phyloP scores from a whole-genome alignment of 2,797 vertebrate genomes.

The Lycodopsis pacificus region DNA sequence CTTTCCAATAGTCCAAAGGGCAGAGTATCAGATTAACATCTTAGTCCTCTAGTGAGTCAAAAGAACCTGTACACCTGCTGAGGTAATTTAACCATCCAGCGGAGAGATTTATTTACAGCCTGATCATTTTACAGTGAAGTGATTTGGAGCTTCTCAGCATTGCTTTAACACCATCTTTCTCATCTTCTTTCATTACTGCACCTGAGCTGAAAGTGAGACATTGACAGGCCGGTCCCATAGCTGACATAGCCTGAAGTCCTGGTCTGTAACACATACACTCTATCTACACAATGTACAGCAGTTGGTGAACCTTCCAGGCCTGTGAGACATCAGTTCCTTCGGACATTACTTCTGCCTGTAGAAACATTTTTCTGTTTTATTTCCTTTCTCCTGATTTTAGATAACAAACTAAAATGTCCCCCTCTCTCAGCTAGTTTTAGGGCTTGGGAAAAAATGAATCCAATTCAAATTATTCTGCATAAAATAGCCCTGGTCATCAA shows the following conservation, averaged over 20 bases:
- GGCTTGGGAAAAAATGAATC: background rate
- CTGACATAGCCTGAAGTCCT: slow-evolving; percentile 39
- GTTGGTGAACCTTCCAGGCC: background rate
- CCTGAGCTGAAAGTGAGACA: slow-evolving; percentile 52
- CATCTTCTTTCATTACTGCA: slow-evolving; percentile 16
- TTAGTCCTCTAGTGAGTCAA: slow-evolving; percentile 14
- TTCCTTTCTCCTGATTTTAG: background rate
- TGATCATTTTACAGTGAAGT: slow-evolving; percentile 51
- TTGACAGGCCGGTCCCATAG: slow-evolving; percentile 28
- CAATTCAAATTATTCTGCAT: background rate
- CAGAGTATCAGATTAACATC: slow-evolving; percentile 19
- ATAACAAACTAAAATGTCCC: background rate
- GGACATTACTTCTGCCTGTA: background rate
- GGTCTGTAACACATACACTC: slow-evolving; percentile 24
- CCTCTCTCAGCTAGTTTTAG: background rate
- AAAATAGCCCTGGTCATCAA: background rate
- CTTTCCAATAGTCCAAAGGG: background rate
- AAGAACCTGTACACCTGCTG: slow-evolving; percentile 30
- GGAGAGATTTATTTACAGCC: slow-evolving; percentile 24
- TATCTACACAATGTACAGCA: slow-evolving; percentile 24
- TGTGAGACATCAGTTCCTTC: background rate
- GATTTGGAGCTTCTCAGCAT: slow-evolving; percentile 37
- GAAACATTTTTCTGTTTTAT: background rate
- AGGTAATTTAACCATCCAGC: slow-evolving; percentile 37
- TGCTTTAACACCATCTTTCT: slow-evolving; percentile 38